A percentile compares a stretch with the other conserved stretches of the same genome.
These are phyloP conservation scores for Coracopsis vasa DNA, from an alignment of 2,113 vertebrate species.

Conservation along the genomic window DNA sequence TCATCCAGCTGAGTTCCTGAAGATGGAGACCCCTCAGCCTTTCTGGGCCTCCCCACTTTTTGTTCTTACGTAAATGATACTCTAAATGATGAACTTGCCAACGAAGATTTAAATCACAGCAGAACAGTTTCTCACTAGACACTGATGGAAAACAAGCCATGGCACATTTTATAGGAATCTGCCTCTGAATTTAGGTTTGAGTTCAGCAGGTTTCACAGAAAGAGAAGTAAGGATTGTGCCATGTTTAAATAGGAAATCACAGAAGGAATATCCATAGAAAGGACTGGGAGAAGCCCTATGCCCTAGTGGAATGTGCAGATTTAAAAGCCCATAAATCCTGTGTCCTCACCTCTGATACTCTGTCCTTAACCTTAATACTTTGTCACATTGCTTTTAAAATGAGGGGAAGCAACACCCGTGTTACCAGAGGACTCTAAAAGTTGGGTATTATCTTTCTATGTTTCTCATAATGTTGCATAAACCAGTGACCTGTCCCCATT, in stretches of 20 bases:
- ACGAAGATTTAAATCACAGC: background rate
- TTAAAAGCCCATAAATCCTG: background rate
- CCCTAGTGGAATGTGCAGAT: background rate
- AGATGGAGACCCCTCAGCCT: background rate
- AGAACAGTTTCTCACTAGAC: background rate
- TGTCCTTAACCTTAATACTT: background rate
- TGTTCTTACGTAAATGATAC: background rate
- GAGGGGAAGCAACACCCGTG: background rate
- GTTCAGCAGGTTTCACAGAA: background rate
- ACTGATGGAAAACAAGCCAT: background rate
- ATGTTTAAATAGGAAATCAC: background rate
- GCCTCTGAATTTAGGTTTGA: background rate
- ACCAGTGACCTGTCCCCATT: background rate
- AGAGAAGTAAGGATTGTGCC: background rate
- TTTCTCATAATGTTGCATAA: background rate
- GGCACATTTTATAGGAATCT: background rate
- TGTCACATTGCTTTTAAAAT: background rate
- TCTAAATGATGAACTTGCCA: background rate
- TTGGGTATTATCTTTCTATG: background rate
- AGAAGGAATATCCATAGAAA: background rate
- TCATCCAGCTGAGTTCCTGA: background rate
- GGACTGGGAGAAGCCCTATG: background rate
- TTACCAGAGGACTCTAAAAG: background rate
- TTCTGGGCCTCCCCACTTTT: background rate
- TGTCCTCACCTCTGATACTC: background rate